Percentiles rank a stretch among this genome's conserved stretches.
Conservation (phyloP, 2,797 vertebrate genomes). For the Mormyrus hasselquistii region DNA sequence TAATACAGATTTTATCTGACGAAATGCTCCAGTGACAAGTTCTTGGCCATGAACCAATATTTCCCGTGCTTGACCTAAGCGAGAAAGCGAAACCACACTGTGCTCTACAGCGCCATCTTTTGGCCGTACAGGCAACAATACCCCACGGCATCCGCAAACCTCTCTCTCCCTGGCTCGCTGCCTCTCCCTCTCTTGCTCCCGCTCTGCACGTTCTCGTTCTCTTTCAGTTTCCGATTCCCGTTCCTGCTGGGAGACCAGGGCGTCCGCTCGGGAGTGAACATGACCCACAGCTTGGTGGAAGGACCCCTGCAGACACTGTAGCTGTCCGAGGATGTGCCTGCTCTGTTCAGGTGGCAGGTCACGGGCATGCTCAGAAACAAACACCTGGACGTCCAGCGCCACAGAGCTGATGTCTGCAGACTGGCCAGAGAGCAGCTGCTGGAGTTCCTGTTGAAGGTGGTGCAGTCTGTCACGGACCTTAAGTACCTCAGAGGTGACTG, state of each 20-base stretch:
- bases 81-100: neutral
- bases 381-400: constrained; percentile 75
- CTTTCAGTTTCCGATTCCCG: constrained; percentile 48
- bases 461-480: neutral
- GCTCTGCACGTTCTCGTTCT: constrained; percentile 40
- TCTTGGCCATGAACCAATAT: neutral
- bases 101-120: neutral
- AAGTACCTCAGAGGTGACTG: neutral
- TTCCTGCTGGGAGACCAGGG: constrained; percentile 62
- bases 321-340: constrained; percentile 71
- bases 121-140: neutral
- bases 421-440: constrained; percentile 58
- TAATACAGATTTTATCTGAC: neutral
- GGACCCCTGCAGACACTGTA: constrained; percentile 77
- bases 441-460: constrained; percentile 65
- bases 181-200: constrained; percentile 46
- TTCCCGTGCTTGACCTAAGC: neutral
- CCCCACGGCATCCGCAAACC: constrained; percentile 59
- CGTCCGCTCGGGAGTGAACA: constrained; percentile 56
- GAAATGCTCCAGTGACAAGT: neutral
- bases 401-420: constrained; percentile 66
- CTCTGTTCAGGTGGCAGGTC: constrained; percentile 81
- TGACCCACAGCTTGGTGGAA: constrained; percentile 69
- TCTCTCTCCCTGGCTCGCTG: constrained; percentile 59
- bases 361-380: constrained; percentile 83